These are phyloP conservation scores for Scaptomyza parva DNA, from an alignment of 2,888 invertebrate species.

Conservation along the genomic window DNA sequence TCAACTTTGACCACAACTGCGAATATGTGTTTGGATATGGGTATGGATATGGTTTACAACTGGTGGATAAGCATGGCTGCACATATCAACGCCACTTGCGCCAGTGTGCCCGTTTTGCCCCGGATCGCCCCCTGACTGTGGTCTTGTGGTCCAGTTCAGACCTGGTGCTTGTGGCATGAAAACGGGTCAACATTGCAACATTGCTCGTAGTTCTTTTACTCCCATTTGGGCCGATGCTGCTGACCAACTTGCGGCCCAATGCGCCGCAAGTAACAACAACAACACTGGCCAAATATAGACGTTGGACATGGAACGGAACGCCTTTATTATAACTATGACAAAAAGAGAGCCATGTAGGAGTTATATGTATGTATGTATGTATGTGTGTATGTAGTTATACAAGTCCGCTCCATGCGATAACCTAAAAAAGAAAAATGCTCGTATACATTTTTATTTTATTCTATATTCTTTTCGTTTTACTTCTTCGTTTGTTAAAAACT, in stretches of 20 bases:
- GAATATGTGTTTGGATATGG: conserved; percentile 41
- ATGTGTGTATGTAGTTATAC: conserved; percentile 6
- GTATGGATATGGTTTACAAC: conserved; percentile 57
- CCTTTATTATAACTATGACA: conserved; percentile 73
- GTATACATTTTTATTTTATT: conserved; percentile 66
- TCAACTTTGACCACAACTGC: conserved; percentile 68
- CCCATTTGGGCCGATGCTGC: conserved; percentile 59
- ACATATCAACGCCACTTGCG: conserved; percentile 69
- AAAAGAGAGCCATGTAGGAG: conserved; percentile 72
- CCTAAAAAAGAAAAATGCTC: conserved; percentile 68
- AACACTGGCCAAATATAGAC: conserved; percentile 68
- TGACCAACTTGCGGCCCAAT: conserved; percentile 53
- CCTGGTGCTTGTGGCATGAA: conserved; percentile 23
- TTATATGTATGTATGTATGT: conserved; percentile 39
- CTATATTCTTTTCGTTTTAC: conserved; percentile 44
- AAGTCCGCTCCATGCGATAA: conserved; percentile 62
- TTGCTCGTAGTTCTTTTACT: conserved; percentile 54
- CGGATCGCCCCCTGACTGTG: neutral
- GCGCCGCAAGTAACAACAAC: conserved; percentile 36
- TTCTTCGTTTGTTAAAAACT: conserved; percentile 31
- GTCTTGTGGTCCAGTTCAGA: conserved; percentile 33
- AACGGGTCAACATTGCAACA: conserved; percentile 73
- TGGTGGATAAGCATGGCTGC: conserved; percentile 64
- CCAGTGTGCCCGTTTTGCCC: conserved; percentile 13
- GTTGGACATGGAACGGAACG: conserved; percentile 72